Percentiles rank a stretch among this genome's conserved stretches.
These are phyloP conservation scores for Thysanoteuthis rhombus DNA, from an alignment of 2,888 invertebrate species.

Conservation along the genomic window DNA sequence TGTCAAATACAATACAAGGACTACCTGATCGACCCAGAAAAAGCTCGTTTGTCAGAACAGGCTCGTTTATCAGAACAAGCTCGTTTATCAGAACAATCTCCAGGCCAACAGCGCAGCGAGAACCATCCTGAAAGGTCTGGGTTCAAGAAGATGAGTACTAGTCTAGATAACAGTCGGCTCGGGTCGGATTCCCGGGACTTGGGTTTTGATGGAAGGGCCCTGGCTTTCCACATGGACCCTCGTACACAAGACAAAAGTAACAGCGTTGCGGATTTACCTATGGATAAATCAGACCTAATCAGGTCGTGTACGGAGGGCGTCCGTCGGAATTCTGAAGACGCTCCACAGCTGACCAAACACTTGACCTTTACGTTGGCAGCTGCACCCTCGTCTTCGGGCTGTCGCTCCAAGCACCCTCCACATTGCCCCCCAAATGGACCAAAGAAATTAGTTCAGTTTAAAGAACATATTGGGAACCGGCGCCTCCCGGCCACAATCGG, in stretches of 20 bases:
- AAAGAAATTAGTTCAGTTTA: neutral
- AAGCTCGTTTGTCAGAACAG: neutral
- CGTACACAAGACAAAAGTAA: neutral
- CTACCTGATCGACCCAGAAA: neutral
- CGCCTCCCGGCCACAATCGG: neutral
- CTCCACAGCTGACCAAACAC: neutral
- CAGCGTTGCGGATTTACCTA: neutral
- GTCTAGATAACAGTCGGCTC: neutral
- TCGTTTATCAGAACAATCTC: neutral
- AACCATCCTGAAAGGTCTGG: neutral
- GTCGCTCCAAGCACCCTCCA: neutral
- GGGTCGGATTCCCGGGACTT: neutral
- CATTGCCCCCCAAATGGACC: neutral
- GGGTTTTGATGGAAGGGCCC: neutral
- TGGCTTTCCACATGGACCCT: neutral
- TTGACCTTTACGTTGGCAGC: neutral
- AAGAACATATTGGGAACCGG: neutral
- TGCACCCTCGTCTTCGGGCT: neutral
- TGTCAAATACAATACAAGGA: neutral
- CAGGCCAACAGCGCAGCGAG: neutral
- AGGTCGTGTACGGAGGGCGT: neutral
- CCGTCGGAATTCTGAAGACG: neutral
- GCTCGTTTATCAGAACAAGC: neutral
- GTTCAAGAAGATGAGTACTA: neutral
- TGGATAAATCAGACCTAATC: neutral